phyloP scores from a whole-genome alignment of 2,888 invertebrate genomes.

The Axea sp. region DNA sequence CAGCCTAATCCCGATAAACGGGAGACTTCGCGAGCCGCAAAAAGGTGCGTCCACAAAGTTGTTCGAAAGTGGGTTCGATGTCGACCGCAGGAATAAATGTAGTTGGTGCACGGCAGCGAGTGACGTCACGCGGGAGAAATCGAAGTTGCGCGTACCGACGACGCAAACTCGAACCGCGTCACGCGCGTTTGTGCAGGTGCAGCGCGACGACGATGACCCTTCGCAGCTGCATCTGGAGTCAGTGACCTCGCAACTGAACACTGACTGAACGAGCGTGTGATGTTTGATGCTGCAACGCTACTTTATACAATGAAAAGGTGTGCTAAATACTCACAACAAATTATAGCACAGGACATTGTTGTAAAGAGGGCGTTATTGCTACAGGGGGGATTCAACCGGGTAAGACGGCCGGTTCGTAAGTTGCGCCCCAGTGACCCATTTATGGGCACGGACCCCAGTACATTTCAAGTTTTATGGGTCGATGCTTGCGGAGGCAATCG shows the following conservation, averaged over 20 bases:
- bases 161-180: conserved; percentile 57
- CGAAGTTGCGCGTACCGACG: conserved; percentile 63
- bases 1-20: too few relatives aligned
- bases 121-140: conserved; percentile 50
- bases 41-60: too few relatives aligned
- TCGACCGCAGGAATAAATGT: background rate
- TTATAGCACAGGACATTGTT: background rate
- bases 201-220: conserved; percentile 62
- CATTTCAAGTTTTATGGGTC: conserved; percentile 20
- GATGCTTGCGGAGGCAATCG: conserved; percentile 15
- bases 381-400: background rate
- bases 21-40: too few relatives aligned
- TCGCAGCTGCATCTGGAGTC: conserved; percentile 70
- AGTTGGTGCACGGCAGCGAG: conserved; percentile 9
- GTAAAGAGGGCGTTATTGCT: conserved; percentile 8
- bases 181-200: conserved; percentile 61
- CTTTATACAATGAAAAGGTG: conserved; percentile 4
- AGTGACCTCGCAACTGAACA: conserved; percentile 73
- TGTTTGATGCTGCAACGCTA: conserved; percentile 78
- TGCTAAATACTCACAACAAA: conserved; percentile 5
- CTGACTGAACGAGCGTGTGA: conserved; percentile 70
- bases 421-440: conserved; percentile 28
- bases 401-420: conserved; percentile 9
- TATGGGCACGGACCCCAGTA: conserved; percentile 18
- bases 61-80: conserved; percentile 26